phyloP scores from a whole-genome alignment of 2,888 invertebrate species.

The Agrilus biguttatus region DNA sequence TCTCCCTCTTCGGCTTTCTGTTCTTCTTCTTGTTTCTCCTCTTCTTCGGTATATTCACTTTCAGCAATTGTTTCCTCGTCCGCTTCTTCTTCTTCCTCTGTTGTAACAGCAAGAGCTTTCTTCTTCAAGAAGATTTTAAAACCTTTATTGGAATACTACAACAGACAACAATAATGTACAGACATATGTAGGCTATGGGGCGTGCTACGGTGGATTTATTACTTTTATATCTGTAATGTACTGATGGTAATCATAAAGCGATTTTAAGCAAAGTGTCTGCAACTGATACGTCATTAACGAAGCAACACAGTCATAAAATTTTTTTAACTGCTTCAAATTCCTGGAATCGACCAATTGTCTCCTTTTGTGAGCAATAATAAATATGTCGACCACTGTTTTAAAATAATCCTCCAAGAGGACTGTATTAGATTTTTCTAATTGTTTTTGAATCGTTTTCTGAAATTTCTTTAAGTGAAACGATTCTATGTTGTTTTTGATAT shows the following conservation, averaged over 20 bases:
- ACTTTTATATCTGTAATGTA: conserved; percentile 68
- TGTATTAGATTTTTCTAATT: conserved; percentile 53
- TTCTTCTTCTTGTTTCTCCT: no score
- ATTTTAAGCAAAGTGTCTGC: conserved; percentile 65
- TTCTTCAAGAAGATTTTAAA: no score
- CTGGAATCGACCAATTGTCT: conserved; percentile 52
- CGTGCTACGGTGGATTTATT: conserved; percentile 13
- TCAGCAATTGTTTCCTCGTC: no score
- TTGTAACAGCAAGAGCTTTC: no score
- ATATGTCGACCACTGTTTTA: conserved; percentile 46
- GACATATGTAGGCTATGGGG: no score
- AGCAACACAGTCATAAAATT: conserved; percentile 74
- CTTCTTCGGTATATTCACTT: no score
- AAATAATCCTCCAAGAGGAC: conserved; percentile 52
- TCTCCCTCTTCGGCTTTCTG: no score
- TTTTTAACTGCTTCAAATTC: conserved; percentile 48
- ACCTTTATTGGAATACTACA: no score
- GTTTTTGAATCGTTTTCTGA: conserved; percentile 35
- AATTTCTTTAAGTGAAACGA: conserved; percentile 58
- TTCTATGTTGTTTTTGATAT: conserved; percentile 40
- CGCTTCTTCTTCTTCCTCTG: no score
- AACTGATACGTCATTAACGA: conserved; percentile 81
- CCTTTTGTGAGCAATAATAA: conserved; percentile 51
- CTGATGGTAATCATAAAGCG: conserved; percentile 61
- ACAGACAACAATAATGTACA: no score